Conservation (phyloP, 2,888 invertebrate species). For the Linyphia triangularis region DNA sequence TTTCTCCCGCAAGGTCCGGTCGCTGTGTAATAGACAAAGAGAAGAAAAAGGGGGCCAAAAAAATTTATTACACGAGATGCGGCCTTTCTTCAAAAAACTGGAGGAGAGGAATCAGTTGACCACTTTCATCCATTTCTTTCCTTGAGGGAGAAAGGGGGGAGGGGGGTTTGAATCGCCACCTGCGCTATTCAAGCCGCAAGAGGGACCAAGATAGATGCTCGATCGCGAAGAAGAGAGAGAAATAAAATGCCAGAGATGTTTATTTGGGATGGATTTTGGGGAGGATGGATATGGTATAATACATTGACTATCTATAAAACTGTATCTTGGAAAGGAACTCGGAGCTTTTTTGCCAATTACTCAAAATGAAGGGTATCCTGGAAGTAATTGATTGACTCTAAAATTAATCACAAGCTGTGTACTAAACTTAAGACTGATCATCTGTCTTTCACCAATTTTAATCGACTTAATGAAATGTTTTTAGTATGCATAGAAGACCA, state of each 20-base stretch:
- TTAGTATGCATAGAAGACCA: no score
- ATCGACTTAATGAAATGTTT: no score
- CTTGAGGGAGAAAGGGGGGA: neutral
- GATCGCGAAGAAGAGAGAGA: neutral
- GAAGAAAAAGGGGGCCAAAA: constrained; percentile 31
- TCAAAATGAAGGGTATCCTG: no score
- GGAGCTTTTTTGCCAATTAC: no score
- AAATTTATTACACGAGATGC: constrained; percentile 67
- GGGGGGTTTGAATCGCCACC: constrained; percentile 64
- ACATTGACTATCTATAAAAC: no score
- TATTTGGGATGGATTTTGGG: neutral
- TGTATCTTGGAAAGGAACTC: no score
- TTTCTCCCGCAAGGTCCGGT: constrained; percentile 36
- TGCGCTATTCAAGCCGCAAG: constrained; percentile 69
- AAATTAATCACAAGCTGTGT: no score
- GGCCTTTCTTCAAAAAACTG: constrained; percentile 66
- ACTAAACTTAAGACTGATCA: no score
- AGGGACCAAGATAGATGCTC: constrained; percentile 61
- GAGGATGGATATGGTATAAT: neutral
- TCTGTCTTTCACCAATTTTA: no score
- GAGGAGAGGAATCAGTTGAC: constrained; percentile 73
- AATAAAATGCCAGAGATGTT: constrained; percentile 16
- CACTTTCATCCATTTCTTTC: constrained; percentile 73
- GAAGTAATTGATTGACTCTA: no score
- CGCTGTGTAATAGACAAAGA: neutral